Evolutionary conservation across 1,140 invertebrate genomes (phyloP).

Genomic region (Pteromalus puparum): DNA sequence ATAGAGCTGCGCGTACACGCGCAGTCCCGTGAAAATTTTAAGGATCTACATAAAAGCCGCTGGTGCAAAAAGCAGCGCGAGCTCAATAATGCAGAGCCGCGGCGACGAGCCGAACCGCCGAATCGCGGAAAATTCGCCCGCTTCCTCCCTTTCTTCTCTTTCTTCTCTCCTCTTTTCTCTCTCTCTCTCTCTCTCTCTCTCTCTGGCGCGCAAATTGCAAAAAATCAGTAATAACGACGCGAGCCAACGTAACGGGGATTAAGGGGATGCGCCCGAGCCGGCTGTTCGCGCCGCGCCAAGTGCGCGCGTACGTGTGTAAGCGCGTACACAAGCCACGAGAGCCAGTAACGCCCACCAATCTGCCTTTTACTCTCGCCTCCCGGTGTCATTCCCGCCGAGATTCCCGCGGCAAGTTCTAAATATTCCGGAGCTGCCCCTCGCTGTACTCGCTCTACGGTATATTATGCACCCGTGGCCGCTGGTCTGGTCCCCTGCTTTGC

Average conservation of each 20-base stretch:
- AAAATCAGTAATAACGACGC: slow-evolving; percentile 59
- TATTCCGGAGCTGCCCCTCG: slow-evolving; percentile 39
- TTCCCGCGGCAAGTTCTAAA: slow-evolving; percentile 53
- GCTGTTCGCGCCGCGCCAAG: slow-evolving; percentile 49
- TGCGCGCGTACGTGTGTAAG: slow-evolving; percentile 30
- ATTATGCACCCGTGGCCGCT: too few species aligned
- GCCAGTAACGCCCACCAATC: slow-evolving; percentile 69
- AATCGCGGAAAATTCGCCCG: not conserved
- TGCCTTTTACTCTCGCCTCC: slow-evolving; percentile 52
- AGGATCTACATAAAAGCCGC: too few species aligned
- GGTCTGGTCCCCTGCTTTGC: too few species aligned
- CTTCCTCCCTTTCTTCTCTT: too few species aligned
- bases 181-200: too few species aligned
- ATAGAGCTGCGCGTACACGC: too few species aligned
- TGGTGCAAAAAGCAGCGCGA: not conserved
- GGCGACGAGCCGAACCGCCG: not conserved
- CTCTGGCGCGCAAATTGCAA: slow-evolving; percentile 64
- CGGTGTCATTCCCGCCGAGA: slow-evolving; percentile 51
- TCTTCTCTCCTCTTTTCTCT: too few species aligned
- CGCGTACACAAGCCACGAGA: slow-evolving; percentile 27
- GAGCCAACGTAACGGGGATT: slow-evolving; percentile 36
- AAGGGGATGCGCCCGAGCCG: slow-evolving; percentile 54
- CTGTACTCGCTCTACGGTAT: too few species aligned
- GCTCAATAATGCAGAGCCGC: not conserved
- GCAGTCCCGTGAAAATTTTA: too few species aligned